Evolutionary conservation across 2,888 invertebrate genomes (phyloP).

Genomic region (Tridacna gigas): DNA sequence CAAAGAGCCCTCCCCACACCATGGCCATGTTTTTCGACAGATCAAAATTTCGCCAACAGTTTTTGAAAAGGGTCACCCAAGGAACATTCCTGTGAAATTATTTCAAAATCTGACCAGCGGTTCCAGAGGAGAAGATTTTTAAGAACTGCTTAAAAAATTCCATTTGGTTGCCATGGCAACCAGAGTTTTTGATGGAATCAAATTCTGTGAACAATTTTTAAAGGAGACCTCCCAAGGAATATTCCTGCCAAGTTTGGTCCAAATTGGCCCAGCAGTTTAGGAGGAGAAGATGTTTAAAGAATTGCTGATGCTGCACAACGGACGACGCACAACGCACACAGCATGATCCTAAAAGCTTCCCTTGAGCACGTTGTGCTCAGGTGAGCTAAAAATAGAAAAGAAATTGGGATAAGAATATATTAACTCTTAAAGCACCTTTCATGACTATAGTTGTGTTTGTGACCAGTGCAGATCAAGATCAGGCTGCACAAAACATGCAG

Average conservation of each 20-base stretch:
- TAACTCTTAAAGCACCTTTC: too few relatives aligned
- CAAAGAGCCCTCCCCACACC: too few relatives aligned
- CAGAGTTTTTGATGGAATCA: background rate
- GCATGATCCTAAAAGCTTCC: background rate
- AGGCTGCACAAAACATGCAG: too few relatives aligned
- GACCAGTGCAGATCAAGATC: too few relatives aligned
- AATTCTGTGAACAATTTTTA: background rate
- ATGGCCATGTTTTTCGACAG: background rate
- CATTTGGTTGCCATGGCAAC: background rate
- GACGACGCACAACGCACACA: too few relatives aligned
- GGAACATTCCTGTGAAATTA: too few relatives aligned
- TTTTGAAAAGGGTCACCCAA: background rate
- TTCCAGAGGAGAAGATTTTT: background rate
- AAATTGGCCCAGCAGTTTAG: background rate
- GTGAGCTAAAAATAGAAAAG: background rate
- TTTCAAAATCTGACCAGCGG: background rate
- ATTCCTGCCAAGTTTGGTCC: background rate
- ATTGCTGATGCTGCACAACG: background rate
- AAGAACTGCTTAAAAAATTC: background rate
- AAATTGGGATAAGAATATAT: too few relatives aligned
- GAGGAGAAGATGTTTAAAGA: background rate
- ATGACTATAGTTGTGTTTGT: too few relatives aligned
- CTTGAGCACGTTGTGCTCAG: background rate
- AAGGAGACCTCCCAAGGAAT: background rate
- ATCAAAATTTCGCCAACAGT: background rate